A percentile compares a stretch with the other conserved stretches of the same genome.
Evolutionary conservation across 2,888 invertebrate species (phyloP).

Genomic region (Hetaerina titia): DNA sequence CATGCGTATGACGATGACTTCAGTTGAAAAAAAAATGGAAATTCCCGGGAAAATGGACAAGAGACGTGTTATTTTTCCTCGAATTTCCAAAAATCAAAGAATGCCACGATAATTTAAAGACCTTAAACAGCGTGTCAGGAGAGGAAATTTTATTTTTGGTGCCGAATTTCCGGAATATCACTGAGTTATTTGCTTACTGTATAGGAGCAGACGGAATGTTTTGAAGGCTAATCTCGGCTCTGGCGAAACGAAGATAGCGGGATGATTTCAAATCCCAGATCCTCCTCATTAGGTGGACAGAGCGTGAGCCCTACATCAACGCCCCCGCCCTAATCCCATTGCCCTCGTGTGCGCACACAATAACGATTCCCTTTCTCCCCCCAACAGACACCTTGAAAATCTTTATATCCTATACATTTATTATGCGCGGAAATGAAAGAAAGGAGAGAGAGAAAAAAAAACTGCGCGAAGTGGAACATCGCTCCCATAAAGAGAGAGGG

Average conservation of each 20-base stretch:
- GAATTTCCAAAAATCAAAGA: too few species aligned
- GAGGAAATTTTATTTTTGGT: too few species aligned
- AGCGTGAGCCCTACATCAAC: neutral
- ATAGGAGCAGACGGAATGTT: too few species aligned
- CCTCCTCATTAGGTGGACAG: neutral
- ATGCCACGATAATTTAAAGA: too few species aligned
- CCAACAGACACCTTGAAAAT: neutral
- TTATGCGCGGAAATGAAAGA: constrained; percentile 9
- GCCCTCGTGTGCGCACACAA: neutral
- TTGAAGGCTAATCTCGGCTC: too few species aligned
- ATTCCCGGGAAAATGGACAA: too few species aligned
- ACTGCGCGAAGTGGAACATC: neutral
- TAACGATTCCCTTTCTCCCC: neutral
- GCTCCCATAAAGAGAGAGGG: neutral
- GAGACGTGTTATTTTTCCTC: too few species aligned
- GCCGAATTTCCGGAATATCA: too few species aligned
- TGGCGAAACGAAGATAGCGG: neutral
- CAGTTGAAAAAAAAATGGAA: too few species aligned
- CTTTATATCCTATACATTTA: neutral
- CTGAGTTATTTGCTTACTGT: too few species aligned
- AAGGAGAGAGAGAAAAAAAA: neutral
- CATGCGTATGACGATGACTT: too few species aligned
- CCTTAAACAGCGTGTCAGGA: too few species aligned
- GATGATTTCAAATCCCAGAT: neutral
- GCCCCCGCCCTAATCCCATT: neutral